phyloP scores from a whole-genome alignment of 2,113 vertebrate species.

The Pipa parva region DNA sequence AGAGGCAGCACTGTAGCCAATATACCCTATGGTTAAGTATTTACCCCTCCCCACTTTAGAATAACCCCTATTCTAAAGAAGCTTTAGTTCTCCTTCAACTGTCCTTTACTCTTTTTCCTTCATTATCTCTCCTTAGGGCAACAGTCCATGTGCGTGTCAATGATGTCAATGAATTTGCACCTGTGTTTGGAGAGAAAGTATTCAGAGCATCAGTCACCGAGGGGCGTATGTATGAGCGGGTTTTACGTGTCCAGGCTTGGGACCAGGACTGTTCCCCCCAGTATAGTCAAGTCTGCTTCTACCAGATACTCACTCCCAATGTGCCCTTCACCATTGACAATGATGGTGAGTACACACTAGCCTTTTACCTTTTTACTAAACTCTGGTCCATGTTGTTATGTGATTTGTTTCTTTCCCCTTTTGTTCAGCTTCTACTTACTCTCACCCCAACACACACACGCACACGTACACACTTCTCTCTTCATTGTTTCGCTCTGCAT shows the following conservation, averaged over 20 bases:
- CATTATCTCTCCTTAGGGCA: constrained; percentile 66
- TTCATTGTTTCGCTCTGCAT: not conserved
- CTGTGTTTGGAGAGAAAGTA: constrained; percentile 87
- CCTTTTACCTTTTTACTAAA: not conserved
- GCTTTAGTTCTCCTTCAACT: no score
- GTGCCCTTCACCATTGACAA: constrained; percentile 96
- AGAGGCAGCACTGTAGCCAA: no score
- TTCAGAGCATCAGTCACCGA: constrained; percentile 89
- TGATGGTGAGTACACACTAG: constrained; percentile 70
- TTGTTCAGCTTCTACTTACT: not conserved
- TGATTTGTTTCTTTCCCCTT: not conserved
- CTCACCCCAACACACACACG: no score
- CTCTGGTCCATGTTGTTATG: not conserved
- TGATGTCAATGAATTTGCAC: constrained; percentile 94
- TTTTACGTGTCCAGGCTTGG: constrained; percentile 88
- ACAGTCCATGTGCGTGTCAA: constrained; percentile 94
- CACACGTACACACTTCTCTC: not conserved
- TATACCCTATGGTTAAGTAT: no score
- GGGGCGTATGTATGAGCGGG: constrained; percentile 88
- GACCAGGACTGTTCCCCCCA: constrained; percentile 95
- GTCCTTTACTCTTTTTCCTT: not conserved
- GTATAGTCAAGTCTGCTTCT: constrained; percentile 98
- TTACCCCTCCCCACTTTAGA: no score
- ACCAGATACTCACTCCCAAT: constrained; percentile 94
- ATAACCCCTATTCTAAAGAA: no score